Conservation (phyloP, 2,113 vertebrate genomes). For the Oceanodroma tethys region DNA sequence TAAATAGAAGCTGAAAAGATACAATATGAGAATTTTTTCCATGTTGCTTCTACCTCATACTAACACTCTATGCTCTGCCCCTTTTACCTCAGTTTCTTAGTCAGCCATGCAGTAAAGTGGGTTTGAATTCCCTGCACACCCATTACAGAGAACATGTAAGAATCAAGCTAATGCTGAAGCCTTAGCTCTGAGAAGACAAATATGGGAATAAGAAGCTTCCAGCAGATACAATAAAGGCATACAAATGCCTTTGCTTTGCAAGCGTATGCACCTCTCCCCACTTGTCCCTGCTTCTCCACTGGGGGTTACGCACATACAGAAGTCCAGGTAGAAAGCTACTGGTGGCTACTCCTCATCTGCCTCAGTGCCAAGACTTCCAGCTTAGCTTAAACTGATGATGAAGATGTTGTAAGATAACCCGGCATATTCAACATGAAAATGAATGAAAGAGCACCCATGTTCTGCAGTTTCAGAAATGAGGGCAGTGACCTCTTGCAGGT, state of each 20-base stretch:
- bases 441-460: background rate
- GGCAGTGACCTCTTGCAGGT: background rate
- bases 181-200: background rate
- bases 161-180: background rate
- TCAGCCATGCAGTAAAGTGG: background rate
- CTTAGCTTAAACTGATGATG: background rate
- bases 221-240: background rate
- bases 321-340: background rate
- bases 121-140: background rate
- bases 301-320: background rate
- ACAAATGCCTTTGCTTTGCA: background rate
- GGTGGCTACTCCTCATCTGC: background rate
- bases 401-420: background rate
- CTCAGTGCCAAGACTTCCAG: background rate
- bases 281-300: background rate
- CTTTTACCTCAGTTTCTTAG: background rate
- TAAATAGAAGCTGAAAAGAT: background rate
- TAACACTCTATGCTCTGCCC: background rate
- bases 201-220: background rate
- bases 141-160: background rate
- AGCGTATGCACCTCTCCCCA: accelerated
- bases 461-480: background rate
- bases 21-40: accelerated
- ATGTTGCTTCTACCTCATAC: background rate
- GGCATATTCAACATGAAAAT: background rate